phyloP scores from a whole-genome alignment of 2,113 vertebrate species.

The Riparia riparia region DNA sequence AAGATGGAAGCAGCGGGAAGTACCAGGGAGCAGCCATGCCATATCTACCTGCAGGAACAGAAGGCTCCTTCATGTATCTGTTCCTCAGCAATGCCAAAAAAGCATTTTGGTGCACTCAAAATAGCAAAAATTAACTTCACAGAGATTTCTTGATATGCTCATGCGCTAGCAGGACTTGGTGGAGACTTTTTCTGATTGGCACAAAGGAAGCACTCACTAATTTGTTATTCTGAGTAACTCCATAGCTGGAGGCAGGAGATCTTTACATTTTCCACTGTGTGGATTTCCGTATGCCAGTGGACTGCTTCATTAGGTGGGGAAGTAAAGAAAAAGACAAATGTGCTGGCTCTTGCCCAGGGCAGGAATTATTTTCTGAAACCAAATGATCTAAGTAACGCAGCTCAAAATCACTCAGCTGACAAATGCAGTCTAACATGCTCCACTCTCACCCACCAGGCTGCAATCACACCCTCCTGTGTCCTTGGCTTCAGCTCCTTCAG shows the following conservation, averaged over 20 bases:
- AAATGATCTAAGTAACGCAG: constrained; percentile 21
- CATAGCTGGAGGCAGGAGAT: constrained; percentile 30
- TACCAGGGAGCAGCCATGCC: constrained; percentile 92
- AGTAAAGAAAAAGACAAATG: constrained; percentile 50
- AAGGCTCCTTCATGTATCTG: background rate
- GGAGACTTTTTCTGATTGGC: background rate
- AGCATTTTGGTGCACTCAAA: background rate
- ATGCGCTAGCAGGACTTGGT: background rate
- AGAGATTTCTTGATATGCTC: background rate
- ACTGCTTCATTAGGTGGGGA: constrained; percentile 51
- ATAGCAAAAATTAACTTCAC: background rate
- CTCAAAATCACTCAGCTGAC: constrained; percentile 17
- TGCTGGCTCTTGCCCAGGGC: constrained; percentile 42
- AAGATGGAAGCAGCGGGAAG: constrained; percentile 91
- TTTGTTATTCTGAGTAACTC: constrained; percentile 42
- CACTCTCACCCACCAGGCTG: background rate
- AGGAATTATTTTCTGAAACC: constrained; percentile 53
- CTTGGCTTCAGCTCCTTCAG: background rate
- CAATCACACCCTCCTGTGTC: background rate
- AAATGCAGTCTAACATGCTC: background rate
- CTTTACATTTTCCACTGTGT: constrained; percentile 38
- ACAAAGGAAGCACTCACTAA: background rate
- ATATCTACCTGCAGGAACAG: constrained; percentile 84
- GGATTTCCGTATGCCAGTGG: background rate
- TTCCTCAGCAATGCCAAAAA: background rate